Percentiles rank a stretch among this genome's conserved stretches.
Conservation (phyloP, 2,888 invertebrate species). For the Drosophila barbarae region DNA sequence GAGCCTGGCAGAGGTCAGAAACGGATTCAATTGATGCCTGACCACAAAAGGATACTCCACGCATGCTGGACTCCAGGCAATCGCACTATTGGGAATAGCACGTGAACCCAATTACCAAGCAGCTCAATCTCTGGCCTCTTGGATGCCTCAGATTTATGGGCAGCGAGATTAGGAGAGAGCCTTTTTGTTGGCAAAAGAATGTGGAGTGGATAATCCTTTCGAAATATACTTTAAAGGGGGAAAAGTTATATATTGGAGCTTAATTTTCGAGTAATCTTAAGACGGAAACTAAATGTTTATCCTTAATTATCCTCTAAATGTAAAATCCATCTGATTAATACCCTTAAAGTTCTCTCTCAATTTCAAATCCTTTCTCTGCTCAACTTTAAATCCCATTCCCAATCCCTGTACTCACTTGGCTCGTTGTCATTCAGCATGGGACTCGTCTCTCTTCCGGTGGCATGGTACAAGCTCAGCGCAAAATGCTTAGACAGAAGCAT, state of each 20-base stretch:
- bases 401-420: slow-evolving; percentile 75
- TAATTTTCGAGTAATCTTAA: too few relatives aligned
- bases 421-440: slow-evolving; percentile 82
- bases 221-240: background rate
- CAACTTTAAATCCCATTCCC: background rate
- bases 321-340: background rate
- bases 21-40: slow-evolving; percentile 64
- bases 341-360: background rate
- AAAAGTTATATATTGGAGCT: too few relatives aligned
- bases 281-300: too few relatives aligned
- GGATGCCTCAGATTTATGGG: slow-evolving; percentile 59
- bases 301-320: too few relatives aligned
- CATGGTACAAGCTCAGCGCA: slow-evolving; percentile 82
- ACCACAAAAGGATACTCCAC: slow-evolving; percentile 58
- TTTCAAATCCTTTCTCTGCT: background rate
- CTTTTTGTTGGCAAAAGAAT: background rate
- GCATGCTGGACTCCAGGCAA: slow-evolving; percentile 35
- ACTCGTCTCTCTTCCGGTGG: slow-evolving; percentile 83
- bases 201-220: background rate
- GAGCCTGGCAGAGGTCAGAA: slow-evolving; percentile 42
- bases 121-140: slow-evolving; percentile 52
- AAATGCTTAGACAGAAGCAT: slow-evolving; percentile 83
- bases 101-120: slow-evolving; percentile 68
- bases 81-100: slow-evolving; percentile 66
- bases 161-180: slow-evolving; percentile 41